Percentiles rank a stretch among this genome's conserved stretches.
phyloP scores from a whole-genome alignment of 64 coral and sea anemone species.

The Cladopsammia gracilis region DNA sequence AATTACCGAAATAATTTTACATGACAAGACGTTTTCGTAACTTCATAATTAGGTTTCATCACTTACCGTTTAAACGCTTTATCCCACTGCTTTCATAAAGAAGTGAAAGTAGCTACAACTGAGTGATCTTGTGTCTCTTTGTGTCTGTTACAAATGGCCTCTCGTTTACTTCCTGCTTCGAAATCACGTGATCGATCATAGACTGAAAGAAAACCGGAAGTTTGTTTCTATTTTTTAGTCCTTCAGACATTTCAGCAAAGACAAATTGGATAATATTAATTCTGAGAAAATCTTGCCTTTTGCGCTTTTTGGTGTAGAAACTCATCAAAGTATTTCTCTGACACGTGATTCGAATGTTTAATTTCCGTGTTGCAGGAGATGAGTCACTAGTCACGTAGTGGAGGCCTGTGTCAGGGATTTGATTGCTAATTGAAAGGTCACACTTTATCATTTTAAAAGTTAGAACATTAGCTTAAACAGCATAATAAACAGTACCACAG shows the following conservation, averaged over 20 bases:
- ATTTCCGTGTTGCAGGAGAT: not conserved
- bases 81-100: conserved; percentile 18
- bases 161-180: not conserved
- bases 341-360: not conserved
- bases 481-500: too few relatives aligned
- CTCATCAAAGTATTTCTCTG: not conserved
- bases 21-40: not conserved
- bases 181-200: conserved; percentile 10
- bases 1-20: not conserved
- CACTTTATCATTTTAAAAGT: not conserved
- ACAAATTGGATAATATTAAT: not conserved
- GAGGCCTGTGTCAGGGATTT: not conserved
- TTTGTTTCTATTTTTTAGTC: not conserved
- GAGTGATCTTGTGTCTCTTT: not conserved
- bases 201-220: not conserved
- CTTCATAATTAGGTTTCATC: not conserved
- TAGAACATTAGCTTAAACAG: too few relatives aligned
- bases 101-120: conserved; percentile 5
- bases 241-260: not conserved
- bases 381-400: not conserved
- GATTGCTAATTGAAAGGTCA: not conserved
- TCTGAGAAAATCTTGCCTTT: not conserved
- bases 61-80: not conserved
- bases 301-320: not conserved
- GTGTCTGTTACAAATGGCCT: too few relatives aligned